A percentile compares a stretch with the other conserved stretches of the same genome.
phyloP scores from a whole-genome alignment of 2,797 vertebrate species.

The Margarornis squamiger region DNA sequence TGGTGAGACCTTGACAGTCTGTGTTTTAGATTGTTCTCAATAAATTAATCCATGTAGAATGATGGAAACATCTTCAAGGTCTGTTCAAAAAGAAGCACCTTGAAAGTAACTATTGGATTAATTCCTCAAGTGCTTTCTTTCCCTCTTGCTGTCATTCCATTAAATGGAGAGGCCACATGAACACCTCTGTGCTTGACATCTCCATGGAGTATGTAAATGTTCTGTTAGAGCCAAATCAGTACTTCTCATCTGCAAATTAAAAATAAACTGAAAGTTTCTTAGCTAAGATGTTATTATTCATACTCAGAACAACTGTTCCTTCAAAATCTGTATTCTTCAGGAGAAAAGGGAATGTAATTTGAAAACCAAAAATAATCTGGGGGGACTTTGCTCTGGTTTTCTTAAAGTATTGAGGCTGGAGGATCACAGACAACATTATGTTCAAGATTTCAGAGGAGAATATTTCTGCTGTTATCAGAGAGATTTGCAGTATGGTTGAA shows the following conservation, averaged over 20 bases:
- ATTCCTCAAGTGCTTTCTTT: slow-evolving; percentile 15
- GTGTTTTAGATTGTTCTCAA: background rate
- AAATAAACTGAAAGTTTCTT: background rate
- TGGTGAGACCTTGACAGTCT: background rate
- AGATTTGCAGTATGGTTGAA: background rate
- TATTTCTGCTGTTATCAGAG: background rate
- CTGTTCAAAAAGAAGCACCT: slow-evolving; percentile 17
- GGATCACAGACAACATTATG: background rate
- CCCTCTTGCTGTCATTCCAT: background rate
- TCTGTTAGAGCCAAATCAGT: background rate
- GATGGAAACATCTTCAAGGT: background rate
- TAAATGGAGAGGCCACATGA: background rate
- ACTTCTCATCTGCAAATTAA: background rate
- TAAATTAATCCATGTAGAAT: background rate
- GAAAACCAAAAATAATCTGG: background rate
- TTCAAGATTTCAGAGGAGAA: background rate
- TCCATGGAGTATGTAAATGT: background rate
- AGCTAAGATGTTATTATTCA: background rate
- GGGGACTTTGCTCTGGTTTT: background rate
- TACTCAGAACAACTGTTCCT: background rate
- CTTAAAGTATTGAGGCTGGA: background rate
- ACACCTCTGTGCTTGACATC: background rate
- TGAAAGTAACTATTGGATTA: background rate
- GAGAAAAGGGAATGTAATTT: background rate
- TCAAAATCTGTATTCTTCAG: background rate